Conservation (phyloP, 2,113 vertebrate genomes). For the Camelus bactrianus region DNA sequence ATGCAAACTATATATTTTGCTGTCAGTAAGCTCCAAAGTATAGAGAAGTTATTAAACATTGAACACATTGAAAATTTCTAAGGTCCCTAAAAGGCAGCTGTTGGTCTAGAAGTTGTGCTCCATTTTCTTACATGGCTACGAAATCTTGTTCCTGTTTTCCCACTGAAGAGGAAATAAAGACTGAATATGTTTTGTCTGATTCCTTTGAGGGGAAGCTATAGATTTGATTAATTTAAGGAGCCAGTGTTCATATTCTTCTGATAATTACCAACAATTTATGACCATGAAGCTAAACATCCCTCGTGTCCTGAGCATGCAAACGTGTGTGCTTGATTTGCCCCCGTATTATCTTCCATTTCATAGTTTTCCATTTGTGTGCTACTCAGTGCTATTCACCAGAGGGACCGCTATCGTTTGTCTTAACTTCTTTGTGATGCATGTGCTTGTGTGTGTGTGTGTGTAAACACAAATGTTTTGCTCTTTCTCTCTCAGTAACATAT, state of each 20-base stretch:
- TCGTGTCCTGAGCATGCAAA: slow-evolving; percentile 52
- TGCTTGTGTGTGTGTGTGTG: background rate
- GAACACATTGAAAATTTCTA: background rate
- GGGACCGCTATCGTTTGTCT: background rate
- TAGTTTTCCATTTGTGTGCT: background rate
- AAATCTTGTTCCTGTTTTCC: background rate
- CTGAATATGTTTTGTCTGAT: background rate
- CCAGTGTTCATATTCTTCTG: slow-evolving; percentile 45
- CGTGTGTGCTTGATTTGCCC: background rate
- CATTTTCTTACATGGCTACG: background rate
- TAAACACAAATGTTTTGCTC: background rate
- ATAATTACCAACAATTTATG: slow-evolving; percentile 69
- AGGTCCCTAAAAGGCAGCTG: background rate
- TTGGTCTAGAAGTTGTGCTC: background rate
- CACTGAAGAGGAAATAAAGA: background rate
- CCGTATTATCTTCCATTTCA: background rate
- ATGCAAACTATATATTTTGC: background rate
- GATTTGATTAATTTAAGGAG: background rate
- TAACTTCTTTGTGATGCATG: background rate
- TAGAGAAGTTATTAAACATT: background rate
- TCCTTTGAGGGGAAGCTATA: background rate
- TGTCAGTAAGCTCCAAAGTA: background rate
- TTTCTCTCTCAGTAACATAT: slow-evolving; percentile 41
- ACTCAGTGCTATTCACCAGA: background rate
- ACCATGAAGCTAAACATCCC: slow-evolving; percentile 45